A percentile compares a stretch with the other conserved stretches of the same genome.
Evolutionary conservation across 2,888 invertebrate species (phyloP).

Genomic region (Scelioninae gen. 2): DNA sequence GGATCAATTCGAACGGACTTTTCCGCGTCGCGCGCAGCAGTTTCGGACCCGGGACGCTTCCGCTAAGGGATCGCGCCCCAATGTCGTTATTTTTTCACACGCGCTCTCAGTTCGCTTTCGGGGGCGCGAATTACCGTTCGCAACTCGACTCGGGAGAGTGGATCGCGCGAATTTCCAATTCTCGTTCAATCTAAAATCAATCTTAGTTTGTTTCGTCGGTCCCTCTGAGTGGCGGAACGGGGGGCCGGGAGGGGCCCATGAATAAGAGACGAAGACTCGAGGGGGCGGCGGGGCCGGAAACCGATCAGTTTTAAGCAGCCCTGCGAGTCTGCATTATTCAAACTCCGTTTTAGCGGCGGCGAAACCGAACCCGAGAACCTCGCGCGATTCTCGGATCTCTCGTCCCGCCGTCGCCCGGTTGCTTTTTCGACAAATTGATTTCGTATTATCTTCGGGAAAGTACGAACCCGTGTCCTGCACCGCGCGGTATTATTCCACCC

Average conservation of each 20-base stretch:
- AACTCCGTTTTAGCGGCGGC: slow-evolving; percentile 64
- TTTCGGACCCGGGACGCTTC: no score
- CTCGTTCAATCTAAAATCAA: slow-evolving; percentile 74
- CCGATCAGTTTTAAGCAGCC: slow-evolving; percentile 74
- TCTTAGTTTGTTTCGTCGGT: slow-evolving; percentile 72
- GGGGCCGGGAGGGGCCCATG: slow-evolving; percentile 55
- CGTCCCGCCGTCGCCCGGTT: slow-evolving; percentile 35
- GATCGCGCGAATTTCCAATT: slow-evolving; percentile 70
- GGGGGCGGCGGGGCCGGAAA: slow-evolving; percentile 52
- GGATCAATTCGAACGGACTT: no score
- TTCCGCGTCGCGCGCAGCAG: no score
- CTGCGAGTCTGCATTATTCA: slow-evolving; percentile 73
- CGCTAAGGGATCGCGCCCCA: no score
- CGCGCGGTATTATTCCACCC: slow-evolving; percentile 50
- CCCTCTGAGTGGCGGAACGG: slow-evolving; percentile 61
- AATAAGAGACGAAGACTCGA: slow-evolving; percentile 58
- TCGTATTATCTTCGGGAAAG: slow-evolving; percentile 60
- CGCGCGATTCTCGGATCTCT: slow-evolving; percentile 55
- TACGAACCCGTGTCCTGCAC: slow-evolving; percentile 57
- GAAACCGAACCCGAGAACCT: slow-evolving; percentile 54
- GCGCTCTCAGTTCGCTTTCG: slow-evolving; percentile 34
- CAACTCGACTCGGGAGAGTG: slow-evolving; percentile 51
- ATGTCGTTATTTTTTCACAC: slow-evolving; percentile 51
- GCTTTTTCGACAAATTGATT: slow-evolving; percentile 59
- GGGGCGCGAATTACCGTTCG: slow-evolving; percentile 52